phyloP scores from a whole-genome alignment of 2,113 vertebrate species.

The Alosa alosa region DNA sequence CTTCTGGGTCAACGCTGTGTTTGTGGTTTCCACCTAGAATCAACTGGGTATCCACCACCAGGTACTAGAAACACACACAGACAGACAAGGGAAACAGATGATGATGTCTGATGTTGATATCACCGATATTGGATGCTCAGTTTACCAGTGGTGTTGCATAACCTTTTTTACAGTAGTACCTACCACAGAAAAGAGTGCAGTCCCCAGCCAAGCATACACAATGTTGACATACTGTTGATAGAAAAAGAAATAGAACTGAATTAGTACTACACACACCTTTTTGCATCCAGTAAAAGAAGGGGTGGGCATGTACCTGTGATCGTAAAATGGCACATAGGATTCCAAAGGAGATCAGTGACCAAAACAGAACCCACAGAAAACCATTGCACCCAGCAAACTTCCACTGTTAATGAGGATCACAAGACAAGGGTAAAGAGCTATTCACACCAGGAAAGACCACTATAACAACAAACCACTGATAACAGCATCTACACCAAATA shows the following conservation, averaged over 20 bases:
- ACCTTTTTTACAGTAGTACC: slow-evolving; percentile 52
- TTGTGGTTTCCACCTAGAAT: slow-evolving; percentile 74
- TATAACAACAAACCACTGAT: too few species aligned
- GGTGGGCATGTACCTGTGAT: slow-evolving; percentile 61
- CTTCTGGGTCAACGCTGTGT: slow-evolving; percentile 71
- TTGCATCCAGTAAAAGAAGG: not conserved
- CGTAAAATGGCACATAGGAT: slow-evolving; percentile 71
- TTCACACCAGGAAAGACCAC: too few species aligned
- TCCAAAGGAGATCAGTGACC: slow-evolving; percentile 68
- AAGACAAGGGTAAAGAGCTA: not conserved
- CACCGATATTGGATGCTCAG: not conserved
- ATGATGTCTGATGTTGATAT: not conserved
- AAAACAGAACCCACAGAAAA: slow-evolving; percentile 58
- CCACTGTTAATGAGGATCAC: slow-evolving; percentile 58
- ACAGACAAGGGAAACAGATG: not conserved
- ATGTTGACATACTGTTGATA: slow-evolving; percentile 71
- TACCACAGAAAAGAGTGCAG: slow-evolving; percentile 77
- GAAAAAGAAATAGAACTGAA: slow-evolving; percentile 37
- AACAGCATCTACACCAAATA: too few species aligned
- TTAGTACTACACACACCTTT: not conserved
- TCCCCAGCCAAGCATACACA: slow-evolving; percentile 71
- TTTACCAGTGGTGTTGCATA: too few species aligned
- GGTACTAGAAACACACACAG: slow-evolving; percentile 60
- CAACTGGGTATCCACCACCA: slow-evolving; percentile 78
- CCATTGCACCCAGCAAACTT: slow-evolving; percentile 74